phyloP scores from a whole-genome alignment of 2,888 invertebrate genomes.

The Papilio protenor region DNA sequence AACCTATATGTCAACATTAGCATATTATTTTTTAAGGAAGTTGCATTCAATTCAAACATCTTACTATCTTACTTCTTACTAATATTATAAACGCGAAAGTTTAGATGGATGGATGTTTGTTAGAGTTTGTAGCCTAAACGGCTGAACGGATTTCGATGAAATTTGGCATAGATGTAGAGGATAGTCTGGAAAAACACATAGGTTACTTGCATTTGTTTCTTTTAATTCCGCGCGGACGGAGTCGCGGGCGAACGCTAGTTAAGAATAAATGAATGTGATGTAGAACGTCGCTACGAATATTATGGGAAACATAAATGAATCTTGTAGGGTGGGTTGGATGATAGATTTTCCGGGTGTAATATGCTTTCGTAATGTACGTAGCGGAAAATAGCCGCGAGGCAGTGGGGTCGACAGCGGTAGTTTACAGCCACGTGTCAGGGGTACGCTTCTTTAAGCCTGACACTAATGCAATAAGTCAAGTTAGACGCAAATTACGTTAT shows the following conservation, averaged over 20 bases:
- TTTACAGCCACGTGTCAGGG: not conserved
- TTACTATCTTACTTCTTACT: too few relatives aligned
- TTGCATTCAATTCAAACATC: too few relatives aligned
- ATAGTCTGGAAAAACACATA: too few relatives aligned
- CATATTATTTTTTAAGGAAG: not conserved
- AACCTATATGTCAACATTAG: not conserved
- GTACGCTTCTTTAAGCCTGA: conserved; percentile 16
- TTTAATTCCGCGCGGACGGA: too few relatives aligned
- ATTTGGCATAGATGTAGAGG: too few relatives aligned
- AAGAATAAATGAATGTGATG: not conserved
- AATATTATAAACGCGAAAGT: too few relatives aligned
- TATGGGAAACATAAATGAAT: conserved; percentile 5
- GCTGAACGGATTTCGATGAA: too few relatives aligned
- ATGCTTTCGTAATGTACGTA: conserved; percentile 12
- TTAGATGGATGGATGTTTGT: too few relatives aligned
- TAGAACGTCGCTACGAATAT: not conserved
- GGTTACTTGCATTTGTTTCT: too few relatives aligned
- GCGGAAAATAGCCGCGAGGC: conserved; percentile 27
- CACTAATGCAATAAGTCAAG: conserved; percentile 20
- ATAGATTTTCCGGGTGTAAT: conserved; percentile 17
- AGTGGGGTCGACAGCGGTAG: not conserved
- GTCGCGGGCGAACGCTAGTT: not conserved
- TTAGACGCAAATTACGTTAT: not conserved
- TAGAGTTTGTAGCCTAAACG: too few relatives aligned
- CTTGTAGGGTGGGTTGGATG: not conserved